Evolutionary conservation across 2,888 invertebrate species (phyloP).

Genomic region (Emmelina monodactyla): DNA sequence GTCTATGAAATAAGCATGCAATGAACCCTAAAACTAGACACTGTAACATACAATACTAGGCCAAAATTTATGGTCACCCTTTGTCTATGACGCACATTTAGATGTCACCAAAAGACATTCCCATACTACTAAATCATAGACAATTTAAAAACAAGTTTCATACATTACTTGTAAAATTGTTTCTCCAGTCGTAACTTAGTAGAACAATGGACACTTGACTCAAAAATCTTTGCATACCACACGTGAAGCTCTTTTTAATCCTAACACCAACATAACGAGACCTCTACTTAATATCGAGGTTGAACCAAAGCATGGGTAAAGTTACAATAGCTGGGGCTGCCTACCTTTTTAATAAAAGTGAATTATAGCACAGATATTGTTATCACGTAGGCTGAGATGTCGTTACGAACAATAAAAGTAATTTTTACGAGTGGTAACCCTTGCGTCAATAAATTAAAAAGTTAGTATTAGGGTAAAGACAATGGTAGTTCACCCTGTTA

Average conservation of each 20-base stretch:
- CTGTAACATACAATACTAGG: too few relatives aligned
- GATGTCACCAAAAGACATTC: slow-evolving; percentile 44
- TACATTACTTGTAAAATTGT: slow-evolving; percentile 20
- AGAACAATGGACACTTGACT: slow-evolving; percentile 54
- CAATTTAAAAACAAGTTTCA: slow-evolving; percentile 44
- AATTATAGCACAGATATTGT: slow-evolving; percentile 56
- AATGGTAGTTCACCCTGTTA: slow-evolving; percentile 56
- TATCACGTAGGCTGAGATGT: slow-evolving; percentile 63
- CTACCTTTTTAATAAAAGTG: slow-evolving; percentile 32
- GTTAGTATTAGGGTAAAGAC: slow-evolving; percentile 51
- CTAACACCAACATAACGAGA: slow-evolving; percentile 18
- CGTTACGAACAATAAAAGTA: slow-evolving; percentile 65
- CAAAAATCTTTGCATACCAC: slow-evolving; percentile 33
- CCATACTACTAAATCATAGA: slow-evolving; percentile 53
- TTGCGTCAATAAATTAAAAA: slow-evolving; percentile 62
- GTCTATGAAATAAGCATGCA: too few relatives aligned
- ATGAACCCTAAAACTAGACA: too few relatives aligned
- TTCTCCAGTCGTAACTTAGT: slow-evolving; percentile 37
- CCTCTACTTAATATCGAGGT: slow-evolving; percentile 7
- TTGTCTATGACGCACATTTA: too few relatives aligned
- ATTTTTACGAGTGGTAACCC: slow-evolving; percentile 63
- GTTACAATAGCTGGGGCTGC: slow-evolving; percentile 11
- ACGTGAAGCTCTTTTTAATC: slow-evolving; percentile 25
- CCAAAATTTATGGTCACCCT: slow-evolving; percentile 32
- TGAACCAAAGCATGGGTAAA: too few relatives aligned